phyloP scores from a whole-genome alignment of 1,140 invertebrate genomes.

The Lamellibrachia luymesi region DNA sequence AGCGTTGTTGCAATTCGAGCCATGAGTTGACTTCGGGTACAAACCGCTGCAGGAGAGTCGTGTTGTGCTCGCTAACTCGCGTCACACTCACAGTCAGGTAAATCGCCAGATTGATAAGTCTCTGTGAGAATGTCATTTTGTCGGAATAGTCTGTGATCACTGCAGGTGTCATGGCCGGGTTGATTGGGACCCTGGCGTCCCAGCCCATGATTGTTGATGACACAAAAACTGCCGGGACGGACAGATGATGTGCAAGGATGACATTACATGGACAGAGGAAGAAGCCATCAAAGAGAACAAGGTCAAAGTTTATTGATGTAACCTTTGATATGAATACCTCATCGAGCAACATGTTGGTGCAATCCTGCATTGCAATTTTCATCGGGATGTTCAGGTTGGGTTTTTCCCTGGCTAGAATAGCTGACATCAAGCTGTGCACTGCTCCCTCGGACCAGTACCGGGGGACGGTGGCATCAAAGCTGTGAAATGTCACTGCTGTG shows the following conservation, averaged over 20 bases:
- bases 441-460: too few species aligned
- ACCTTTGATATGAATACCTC: background rate
- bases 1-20: background rate
- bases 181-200: background rate
- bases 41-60: background rate
- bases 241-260: background rate
- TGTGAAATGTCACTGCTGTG: too few species aligned
- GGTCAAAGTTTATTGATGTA: background rate
- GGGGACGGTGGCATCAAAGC: too few species aligned
- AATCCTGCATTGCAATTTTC: background rate
- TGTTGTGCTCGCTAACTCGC: background rate
- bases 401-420: too few species aligned
- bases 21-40: background rate
- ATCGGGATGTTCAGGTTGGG: background rate
- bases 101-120: background rate
- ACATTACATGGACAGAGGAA: background rate
- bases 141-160: background rate
- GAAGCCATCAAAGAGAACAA: conserved; percentile 6
- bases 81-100: background rate
- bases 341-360: background rate
- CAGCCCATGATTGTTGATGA: background rate
- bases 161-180: background rate
- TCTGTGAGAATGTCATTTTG: background rate
- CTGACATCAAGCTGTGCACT: too few species aligned
- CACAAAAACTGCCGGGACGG: background rate